phyloP scores from a whole-genome alignment of 2,888 invertebrate genomes.

The Monopis laevigella region DNA sequence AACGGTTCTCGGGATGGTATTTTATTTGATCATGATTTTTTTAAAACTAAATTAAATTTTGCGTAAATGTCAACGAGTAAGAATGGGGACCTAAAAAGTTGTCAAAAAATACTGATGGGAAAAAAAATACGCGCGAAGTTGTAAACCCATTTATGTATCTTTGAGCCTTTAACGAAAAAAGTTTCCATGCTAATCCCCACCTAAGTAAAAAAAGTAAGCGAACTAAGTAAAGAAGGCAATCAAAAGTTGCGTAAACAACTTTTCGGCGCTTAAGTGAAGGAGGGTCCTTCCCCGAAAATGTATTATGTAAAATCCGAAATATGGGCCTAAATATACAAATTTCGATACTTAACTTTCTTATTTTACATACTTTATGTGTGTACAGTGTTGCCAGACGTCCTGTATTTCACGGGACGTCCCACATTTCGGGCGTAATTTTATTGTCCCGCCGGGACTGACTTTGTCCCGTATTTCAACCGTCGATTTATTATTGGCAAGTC shows the following conservation, averaged over 20 bases:
- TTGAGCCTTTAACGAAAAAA: constrained; percentile 55
- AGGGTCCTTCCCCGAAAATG: constrained; percentile 7
- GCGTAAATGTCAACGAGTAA: too few relatives aligned
- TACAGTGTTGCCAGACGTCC: too few relatives aligned
- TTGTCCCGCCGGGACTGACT: too few relatives aligned
- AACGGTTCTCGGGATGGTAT: too few relatives aligned
- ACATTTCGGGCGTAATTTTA: too few relatives aligned
- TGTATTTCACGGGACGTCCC: too few relatives aligned
- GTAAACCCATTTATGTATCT: constrained; percentile 51
- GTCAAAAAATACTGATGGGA: constrained; percentile 2
- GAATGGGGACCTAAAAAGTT: too few relatives aligned
- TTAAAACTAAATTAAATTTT: too few relatives aligned
- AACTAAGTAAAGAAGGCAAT: constrained; percentile 55
- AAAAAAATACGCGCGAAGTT: constrained; percentile 25
- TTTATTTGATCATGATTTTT: too few relatives aligned
- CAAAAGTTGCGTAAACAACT: constrained; percentile 60
- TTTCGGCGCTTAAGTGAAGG: constrained; percentile 35
- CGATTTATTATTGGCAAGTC: too few relatives aligned
- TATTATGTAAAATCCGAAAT: constrained; percentile 11
- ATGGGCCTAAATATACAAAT: constrained; percentile 6
- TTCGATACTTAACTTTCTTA: constrained; percentile 1
- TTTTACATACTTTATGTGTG: constrained; percentile 2
- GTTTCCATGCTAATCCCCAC: constrained; percentile 53
- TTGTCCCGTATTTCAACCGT: too few relatives aligned
- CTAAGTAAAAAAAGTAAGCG: constrained; percentile 56